Conservation (phyloP, 2,888 invertebrate species). For the Sussaba pulchella region DNA sequence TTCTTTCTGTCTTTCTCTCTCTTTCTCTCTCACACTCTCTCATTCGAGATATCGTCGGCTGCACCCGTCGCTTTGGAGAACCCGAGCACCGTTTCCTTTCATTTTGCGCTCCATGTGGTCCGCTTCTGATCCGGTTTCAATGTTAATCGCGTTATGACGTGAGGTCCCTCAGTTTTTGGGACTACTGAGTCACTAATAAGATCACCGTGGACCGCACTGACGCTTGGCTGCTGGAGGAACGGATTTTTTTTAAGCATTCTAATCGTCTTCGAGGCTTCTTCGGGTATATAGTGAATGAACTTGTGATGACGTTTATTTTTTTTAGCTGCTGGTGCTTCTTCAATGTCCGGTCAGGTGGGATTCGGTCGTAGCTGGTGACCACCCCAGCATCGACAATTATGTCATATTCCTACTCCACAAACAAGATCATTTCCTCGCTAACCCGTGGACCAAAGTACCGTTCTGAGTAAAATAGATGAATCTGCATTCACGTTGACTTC, state of each 20-base stretch:
- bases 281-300: no score
- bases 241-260: no score
- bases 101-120: constrained; percentile 19
- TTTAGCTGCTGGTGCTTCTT: no score
- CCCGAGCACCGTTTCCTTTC: constrained; percentile 29
- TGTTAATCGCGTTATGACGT: constrained; percentile 18
- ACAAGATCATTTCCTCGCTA: no score
- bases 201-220: not conserved
- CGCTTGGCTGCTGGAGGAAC: not conserved
- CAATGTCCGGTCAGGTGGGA: no score
- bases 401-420: not conserved
- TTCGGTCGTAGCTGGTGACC: no score
- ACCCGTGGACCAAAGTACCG: no score
- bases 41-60: constrained; percentile 10
- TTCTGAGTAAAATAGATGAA: no score
- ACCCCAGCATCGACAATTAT: not conserved
- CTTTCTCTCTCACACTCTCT: constrained; percentile 47
- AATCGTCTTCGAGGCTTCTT: no score
- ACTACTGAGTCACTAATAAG: not conserved
- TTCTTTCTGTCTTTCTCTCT: constrained; percentile 42
- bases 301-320: no score
- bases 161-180: not conserved
- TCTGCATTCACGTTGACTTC: no score
- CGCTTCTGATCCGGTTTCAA: constrained; percentile 19
- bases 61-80: constrained; percentile 13